These are phyloP conservation scores for Yasuhikotakia modesta DNA, from an alignment of 2,797 vertebrate genomes.

Conservation along the genomic window DNA sequence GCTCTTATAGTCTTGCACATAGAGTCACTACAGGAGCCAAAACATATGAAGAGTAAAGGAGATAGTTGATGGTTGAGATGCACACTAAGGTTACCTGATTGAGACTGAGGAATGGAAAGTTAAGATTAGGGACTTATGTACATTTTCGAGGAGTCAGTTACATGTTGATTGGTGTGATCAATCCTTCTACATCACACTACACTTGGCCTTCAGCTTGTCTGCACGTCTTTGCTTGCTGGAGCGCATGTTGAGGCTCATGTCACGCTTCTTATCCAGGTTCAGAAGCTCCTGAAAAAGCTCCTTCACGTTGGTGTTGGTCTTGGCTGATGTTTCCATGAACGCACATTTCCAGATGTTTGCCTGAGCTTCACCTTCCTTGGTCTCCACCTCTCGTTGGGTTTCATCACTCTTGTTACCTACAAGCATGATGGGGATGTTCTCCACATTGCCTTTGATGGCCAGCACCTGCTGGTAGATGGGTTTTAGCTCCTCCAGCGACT, in stretches of 20 bases:
- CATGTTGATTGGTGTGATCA: conserved; percentile 3
- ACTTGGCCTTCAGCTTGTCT: conserved; percentile 88
- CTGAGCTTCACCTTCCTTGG: conserved; percentile 83
- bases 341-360: conserved; percentile 86
- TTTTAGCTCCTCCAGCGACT: conserved; percentile 86
- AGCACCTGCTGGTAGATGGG: conserved; percentile 87
- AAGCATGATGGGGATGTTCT: conserved; percentile 87
- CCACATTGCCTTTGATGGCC: conserved; percentile 86
- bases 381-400: conserved; percentile 84
- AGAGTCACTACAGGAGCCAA: conserved; percentile 46
- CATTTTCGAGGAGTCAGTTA: conserved; percentile 52
- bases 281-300: conserved; percentile 91
- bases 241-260: conserved; percentile 85
- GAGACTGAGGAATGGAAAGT: conserved; percentile 44
- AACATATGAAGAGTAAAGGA: conserved; percentile 21
- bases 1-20: conserved; percentile 31
- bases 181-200: conserved; percentile 80
- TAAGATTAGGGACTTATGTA: conserved; percentile 56
- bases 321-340: conserved; percentile 92
- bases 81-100: conserved; percentile 61
- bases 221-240: conserved; percentile 85
- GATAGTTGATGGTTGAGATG: conserved; percentile 47
- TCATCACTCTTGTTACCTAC: conserved; percentile 89
- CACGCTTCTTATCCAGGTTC: conserved; percentile 84
- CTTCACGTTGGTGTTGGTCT: conserved; percentile 90